Evolutionary conservation across 2,113 vertebrate genomes (phyloP), one percentile per base, ranked within the genome.

Genomic region (Phasianus colchicus): DNA sequence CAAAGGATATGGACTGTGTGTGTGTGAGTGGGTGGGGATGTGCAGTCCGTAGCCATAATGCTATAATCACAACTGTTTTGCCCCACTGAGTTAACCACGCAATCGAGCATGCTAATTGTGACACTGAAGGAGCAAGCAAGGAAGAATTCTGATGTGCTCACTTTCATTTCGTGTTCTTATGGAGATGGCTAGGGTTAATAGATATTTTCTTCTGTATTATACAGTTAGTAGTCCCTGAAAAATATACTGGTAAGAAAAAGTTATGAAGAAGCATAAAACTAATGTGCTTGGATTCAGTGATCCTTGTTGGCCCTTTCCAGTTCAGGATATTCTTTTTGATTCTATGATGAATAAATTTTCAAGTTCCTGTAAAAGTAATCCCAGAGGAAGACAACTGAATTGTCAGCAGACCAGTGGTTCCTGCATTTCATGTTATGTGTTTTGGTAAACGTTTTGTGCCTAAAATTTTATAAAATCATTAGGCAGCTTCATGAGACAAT

Each of bases 71-170:
- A 9, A 15, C 50, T 32, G 29, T n/a, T 63, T 42, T 82, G 32
- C 29, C 64, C 24, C 27, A 6, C 15, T 67, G 32, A 29, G 10
- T 38, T 75, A 0, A 0, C 15, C 20, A 2, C 1, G 6, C 17
- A 48, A 45, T 52, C 29, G 42, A 30, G 43, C 13, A 72, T 54
- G 10, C 29, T 70, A 75, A 38, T 19, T 50, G 27, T 14, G 45
- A 27, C 3, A 2, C 1, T 4, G 8, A 12, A 24, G 45, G 27
- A 45, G 38, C 27, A 92, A 40, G 20, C 17, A 27, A 43, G 34
- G 20, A 36, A 55, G 7, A 78, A 42, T 71, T 84, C 42, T 58
- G 42, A 11, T 74, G 15, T 43, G 24, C 42, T 88, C 9, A 0
- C 30, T 74, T 70, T 79, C 19, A 58, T 74, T 19, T 11, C 7